Evolutionary conservation across 1,140 invertebrate genomes (phyloP).

Genomic region (Cryptotermes secundus): DNA sequence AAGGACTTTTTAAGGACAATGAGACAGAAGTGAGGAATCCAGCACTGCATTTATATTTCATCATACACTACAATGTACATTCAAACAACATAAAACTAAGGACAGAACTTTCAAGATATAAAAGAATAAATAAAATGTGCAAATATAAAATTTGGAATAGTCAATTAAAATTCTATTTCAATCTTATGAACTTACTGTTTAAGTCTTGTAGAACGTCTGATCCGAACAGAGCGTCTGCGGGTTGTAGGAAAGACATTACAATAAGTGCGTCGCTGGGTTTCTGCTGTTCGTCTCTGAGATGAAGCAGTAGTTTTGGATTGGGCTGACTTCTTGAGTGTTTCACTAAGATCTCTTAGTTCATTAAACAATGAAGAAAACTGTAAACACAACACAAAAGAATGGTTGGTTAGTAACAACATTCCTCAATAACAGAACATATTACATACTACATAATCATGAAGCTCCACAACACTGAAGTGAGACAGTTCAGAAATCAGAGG

Average conservation of each 20-base stretch:
- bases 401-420: too few species aligned
- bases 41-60: too few species aligned
- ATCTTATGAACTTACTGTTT: not conserved
- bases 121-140: too few species aligned
- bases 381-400: not conserved
- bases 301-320: not conserved
- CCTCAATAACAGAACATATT: too few species aligned
- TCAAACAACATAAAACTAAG: too few species aligned
- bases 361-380: not conserved
- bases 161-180: not conserved
- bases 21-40: too few species aligned
- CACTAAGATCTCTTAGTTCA: not conserved
- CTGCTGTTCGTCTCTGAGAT: not conserved
- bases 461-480: too few species aligned
- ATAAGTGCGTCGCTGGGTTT: not conserved
- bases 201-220: not conserved
- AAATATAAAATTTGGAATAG: not conserved
- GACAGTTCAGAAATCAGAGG: too few species aligned
- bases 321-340: not conserved
- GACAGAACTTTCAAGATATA: too few species aligned
- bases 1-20: too few species aligned
- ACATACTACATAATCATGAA: too few species aligned
- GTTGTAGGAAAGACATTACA: not conserved
- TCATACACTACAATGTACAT: too few species aligned
- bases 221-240: not conserved